Evolutionary conservation across 1,140 invertebrate genomes (phyloP).

Genomic region (Drosophila nigrodunni): DNA sequence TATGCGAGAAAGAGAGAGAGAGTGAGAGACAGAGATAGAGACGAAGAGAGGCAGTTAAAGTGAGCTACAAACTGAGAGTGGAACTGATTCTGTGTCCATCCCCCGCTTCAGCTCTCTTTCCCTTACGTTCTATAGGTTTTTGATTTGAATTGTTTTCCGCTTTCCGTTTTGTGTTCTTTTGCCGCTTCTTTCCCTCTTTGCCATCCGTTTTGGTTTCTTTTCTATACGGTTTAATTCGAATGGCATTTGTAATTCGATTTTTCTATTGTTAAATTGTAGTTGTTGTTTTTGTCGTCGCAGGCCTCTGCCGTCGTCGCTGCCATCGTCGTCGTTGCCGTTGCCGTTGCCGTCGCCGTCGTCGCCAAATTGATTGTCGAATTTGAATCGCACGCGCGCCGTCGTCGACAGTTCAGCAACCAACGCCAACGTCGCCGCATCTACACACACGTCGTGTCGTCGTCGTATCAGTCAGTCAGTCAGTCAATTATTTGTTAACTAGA

Average conservation of each 20-base stretch:
- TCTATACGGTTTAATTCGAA: conserved; percentile 71
- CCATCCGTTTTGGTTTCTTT: conserved; percentile 40
- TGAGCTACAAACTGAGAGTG: neutral
- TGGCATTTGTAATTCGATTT: conserved; percentile 77
- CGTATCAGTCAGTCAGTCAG: conserved; percentile 27
- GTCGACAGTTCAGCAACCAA: conserved; percentile 47
- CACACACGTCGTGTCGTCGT: conserved; percentile 1
- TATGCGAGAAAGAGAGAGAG: conserved; percentile 16
- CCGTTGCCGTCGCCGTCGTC: conserved; percentile 25
- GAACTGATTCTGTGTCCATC: neutral
- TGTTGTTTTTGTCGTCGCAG: conserved; percentile 77
- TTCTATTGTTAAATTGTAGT: conserved; percentile 66
- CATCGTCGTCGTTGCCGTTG: conserved; percentile 18
- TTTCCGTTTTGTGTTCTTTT: conserved; percentile 35
- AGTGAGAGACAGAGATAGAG: neutral
- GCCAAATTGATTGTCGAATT: conserved; percentile 79
- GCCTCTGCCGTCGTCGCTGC: conserved; percentile 44
- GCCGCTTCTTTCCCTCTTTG: conserved; percentile 12
- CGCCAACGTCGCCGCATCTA: conserved; percentile 49
- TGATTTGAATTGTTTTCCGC: conserved; percentile 45
- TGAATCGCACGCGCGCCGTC: conserved; percentile 65
- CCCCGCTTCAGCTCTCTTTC: neutral
- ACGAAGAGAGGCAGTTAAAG: neutral
- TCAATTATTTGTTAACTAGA: conserved; percentile 82
- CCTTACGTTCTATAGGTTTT: conserved; percentile 18